Evolutionary conservation across 2,113 vertebrate species (phyloP).

Genomic region (Numenius arquata): DNA sequence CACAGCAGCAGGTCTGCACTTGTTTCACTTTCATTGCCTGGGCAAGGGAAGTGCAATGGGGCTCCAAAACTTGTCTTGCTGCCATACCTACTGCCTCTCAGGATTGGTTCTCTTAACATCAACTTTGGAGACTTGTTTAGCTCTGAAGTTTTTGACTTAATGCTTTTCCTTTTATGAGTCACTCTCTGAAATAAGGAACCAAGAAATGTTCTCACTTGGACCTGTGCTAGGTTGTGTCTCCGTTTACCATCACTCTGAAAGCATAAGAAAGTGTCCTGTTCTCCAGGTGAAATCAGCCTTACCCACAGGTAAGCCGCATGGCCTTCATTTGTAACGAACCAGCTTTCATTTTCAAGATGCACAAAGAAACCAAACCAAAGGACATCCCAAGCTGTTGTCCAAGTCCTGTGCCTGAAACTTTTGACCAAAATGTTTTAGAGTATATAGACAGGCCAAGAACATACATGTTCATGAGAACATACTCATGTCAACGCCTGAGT

Average conservation of each 20-base stretch:
- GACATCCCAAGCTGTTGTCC: not conserved
- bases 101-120: not conserved
- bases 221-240: not conserved
- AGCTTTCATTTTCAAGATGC: not conserved
- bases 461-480: too few relatives aligned
- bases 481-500: not conserved
- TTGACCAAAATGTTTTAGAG: not conserved
- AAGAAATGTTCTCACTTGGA: not conserved
- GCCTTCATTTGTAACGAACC: not conserved
- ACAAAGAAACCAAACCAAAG: not conserved
- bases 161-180: not conserved
- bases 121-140: not conserved
- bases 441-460: not conserved
- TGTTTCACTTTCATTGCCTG: not conserved
- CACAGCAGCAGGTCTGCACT: not conserved
- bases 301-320: not conserved
- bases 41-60: not conserved
- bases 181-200: not conserved
- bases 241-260: not conserved
- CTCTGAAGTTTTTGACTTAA: not conserved
- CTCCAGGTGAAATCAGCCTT: not conserved
- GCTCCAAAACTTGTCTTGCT: not conserved
- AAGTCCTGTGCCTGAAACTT: not conserved
- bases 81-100: not conserved
- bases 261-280: not conserved